Evolutionary conservation across 2,113 vertebrate species (phyloP).

Genomic region (Phylloscopus trochiloides): DNA sequence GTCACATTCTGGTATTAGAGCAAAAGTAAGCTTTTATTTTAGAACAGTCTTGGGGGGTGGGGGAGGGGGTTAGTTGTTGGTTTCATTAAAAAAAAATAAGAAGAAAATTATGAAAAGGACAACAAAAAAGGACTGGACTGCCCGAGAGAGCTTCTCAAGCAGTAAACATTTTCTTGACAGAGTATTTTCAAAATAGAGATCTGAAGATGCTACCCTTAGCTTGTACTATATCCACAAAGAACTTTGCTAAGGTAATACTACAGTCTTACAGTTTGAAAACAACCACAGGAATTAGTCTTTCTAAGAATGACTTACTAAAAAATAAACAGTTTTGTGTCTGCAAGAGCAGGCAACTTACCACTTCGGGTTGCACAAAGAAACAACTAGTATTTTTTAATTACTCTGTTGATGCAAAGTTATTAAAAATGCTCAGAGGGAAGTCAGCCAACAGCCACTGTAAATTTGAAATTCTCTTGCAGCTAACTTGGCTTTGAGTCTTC

Average conservation of each 20-base stretch:
- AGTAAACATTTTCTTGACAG: background rate
- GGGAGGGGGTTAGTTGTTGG: rapidly evolving
- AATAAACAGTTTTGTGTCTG: background rate
- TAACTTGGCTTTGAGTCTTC: background rate
- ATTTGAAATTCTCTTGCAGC: background rate
- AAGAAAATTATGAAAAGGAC: background rate
- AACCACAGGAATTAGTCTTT: background rate
- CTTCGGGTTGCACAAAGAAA: background rate
- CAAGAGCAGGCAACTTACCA: background rate
- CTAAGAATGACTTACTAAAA: background rate
- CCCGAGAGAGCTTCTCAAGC: background rate
- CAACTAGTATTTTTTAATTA: background rate
- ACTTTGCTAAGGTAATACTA: background rate
- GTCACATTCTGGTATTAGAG: background rate
- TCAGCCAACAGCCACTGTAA: background rate
- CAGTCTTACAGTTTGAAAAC: background rate
- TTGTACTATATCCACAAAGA: background rate
- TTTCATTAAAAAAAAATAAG: background rate
- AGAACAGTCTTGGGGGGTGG: background rate
- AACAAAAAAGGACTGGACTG: background rate
- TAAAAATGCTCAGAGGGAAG: background rate
- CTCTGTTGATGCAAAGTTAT: background rate
- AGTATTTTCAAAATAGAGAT: background rate
- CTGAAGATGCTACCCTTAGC: background rate
- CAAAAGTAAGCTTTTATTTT: background rate